A percentile compares a stretch with the other conserved stretches of the same genome.
Evolutionary conservation across 2,888 invertebrate genomes (phyloP).

Genomic region (Spodoptera picta): DNA sequence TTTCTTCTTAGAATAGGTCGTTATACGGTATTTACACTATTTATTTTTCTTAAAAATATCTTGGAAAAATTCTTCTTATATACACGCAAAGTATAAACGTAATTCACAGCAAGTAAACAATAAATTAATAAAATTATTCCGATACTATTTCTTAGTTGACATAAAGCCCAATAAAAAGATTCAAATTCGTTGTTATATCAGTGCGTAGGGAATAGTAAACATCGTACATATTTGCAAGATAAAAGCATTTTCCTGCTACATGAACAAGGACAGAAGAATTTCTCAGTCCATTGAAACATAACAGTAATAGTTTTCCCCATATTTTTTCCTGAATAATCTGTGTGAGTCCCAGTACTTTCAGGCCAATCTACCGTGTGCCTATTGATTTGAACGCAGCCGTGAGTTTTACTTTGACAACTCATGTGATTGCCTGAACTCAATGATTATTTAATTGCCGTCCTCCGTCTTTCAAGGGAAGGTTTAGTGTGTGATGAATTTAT

Average conservation of each 20-base stretch:
- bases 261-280: conserved; percentile 37
- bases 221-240: conserved; percentile 33
- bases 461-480: background rate
- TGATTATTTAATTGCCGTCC: conserved; percentile 38
- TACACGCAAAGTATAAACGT: no score
- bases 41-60: no score
- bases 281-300: conserved; percentile 31
- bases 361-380: conserved; percentile 28
- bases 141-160: conserved; percentile 20
- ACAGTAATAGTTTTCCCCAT: conserved; percentile 23
- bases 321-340: conserved; percentile 39
- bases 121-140: no score
- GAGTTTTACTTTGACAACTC: conserved; percentile 43
- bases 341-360: conserved; percentile 29
- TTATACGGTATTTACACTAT: no score
- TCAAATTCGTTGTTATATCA: conserved; percentile 34
- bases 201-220: conserved; percentile 34
- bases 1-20: no score
- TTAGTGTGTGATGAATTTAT: no score
- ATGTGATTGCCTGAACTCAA: conserved; percentile 22
- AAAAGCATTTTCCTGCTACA: conserved; percentile 49
- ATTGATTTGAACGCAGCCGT: conserved; percentile 48
- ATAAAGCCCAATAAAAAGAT: conserved; percentile 16
- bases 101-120: no score
- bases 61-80: conserved; percentile 1